Percentiles rank a stretch among this genome's conserved stretches.
phyloP scores from a whole-genome alignment of 2,113 vertebrate species.

The Stigmatopora nigra region DNA sequence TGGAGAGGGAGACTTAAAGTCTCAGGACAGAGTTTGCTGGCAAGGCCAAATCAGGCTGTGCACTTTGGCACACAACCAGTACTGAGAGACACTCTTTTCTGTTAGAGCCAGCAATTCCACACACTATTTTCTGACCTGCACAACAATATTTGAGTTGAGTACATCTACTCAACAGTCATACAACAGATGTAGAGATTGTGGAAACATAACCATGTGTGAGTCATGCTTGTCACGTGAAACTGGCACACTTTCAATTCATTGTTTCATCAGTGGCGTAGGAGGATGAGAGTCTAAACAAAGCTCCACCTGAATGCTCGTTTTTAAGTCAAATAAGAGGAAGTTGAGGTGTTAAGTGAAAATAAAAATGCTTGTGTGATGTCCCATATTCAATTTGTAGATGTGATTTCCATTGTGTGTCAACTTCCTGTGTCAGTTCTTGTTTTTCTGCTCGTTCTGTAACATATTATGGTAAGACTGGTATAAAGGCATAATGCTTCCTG shows the following conservation, averaged over 20 bases:
- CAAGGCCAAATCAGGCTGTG: conserved; percentile 6
- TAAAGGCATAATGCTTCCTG: too few species aligned
- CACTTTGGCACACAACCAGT: neutral
- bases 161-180: neutral
- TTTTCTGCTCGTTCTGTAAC: neutral
- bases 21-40: conserved; percentile 17
- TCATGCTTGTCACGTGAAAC: conserved; percentile 1
- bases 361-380: neutral
- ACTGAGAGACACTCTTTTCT: conserved; percentile 4
- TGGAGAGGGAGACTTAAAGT: conserved; percentile 32
- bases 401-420: neutral
- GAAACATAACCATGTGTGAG: neutral
- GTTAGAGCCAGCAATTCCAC: neutral
- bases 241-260: neutral
- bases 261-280: neutral
- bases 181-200: neutral
- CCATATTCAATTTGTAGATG: neutral
- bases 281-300: neutral
- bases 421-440: neutral
- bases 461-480: too few species aligned
- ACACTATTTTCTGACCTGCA: neutral
- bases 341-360: neutral
- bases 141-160: neutral
- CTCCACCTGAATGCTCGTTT: neutral
- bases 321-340: neutral